A percentile compares a stretch with the other conserved stretches of the same genome.
Conservation (phyloP, 2,888 invertebrate species). For the Ganaspis brasiliensis region DNA sequence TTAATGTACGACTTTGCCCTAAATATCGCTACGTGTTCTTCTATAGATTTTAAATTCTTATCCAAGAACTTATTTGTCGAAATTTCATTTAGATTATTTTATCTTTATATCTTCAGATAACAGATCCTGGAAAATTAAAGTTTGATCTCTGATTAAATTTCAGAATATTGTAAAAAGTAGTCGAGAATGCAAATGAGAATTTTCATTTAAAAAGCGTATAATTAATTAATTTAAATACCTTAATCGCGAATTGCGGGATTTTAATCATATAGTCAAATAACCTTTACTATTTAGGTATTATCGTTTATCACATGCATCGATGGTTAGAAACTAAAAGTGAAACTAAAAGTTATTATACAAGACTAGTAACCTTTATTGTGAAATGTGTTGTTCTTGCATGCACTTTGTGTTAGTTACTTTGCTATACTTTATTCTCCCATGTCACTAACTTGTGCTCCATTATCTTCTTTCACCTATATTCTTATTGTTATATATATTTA, state of each 20-base stretch:
- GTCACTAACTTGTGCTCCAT: neutral
- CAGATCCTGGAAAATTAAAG: no score
- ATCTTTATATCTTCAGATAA: no score
- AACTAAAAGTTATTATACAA: slow-evolving; percentile 5
- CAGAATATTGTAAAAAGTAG: no score
- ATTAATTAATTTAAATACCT: neutral
- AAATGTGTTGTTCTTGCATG: slow-evolving; percentile 12
- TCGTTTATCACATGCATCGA: slow-evolving; percentile 1
- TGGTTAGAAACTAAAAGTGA: slow-evolving; percentile 13
- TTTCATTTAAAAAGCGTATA: neutral
- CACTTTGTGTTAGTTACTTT: slow-evolving; percentile 3
- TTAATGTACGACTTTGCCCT: neutral
- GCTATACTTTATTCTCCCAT: slow-evolving; percentile 15
- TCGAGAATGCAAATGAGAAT: neutral
- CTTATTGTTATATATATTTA: neutral
- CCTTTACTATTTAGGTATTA: slow-evolving; percentile 21
- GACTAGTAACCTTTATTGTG: slow-evolving; percentile 23
- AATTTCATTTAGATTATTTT: no score
- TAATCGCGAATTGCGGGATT: neutral
- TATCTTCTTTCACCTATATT: neutral
- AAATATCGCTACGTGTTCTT: no score
- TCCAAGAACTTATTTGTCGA: no score
- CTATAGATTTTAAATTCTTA: no score
- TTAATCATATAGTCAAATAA: neutral
- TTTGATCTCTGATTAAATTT: no score